Evolutionary conservation across 2,797 vertebrate species (phyloP).

Genomic region (Argentina silus): DNA sequence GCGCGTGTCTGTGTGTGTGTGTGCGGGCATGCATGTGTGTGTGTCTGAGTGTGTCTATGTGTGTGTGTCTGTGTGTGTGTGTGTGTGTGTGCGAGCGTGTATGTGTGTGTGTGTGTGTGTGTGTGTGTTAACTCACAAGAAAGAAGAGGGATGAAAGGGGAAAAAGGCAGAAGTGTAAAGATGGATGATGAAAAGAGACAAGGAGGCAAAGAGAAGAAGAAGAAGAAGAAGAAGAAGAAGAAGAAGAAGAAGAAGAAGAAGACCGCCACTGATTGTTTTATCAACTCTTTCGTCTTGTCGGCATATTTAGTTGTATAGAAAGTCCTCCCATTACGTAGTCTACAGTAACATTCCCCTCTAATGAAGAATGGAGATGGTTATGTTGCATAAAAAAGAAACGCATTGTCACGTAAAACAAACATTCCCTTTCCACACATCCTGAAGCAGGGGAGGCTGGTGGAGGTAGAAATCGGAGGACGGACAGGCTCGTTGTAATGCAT

Average conservation of each 20-base stretch:
- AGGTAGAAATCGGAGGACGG: too few relatives aligned
- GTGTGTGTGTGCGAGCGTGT: too few relatives aligned
- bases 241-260: too few relatives aligned
- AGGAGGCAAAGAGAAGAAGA: background rate
- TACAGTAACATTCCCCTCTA: background rate
- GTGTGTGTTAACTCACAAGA: constrained; percentile 28
- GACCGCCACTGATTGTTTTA: background rate
- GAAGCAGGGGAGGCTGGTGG: constrained; percentile 33
- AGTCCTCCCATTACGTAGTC: background rate
- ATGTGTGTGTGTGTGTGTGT: too few relatives aligned
- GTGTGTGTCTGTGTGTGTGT: too few relatives aligned
- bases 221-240: too few relatives aligned
- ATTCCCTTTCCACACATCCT: constrained; percentile 27
- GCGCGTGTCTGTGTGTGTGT: too few relatives aligned
- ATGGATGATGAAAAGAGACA: constrained; percentile 32
- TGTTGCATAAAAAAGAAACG: constrained; percentile 28
- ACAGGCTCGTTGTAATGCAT: too few relatives aligned
- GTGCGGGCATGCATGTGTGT: too few relatives aligned
- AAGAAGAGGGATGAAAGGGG: constrained; percentile 47
- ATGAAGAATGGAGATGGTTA: constrained; percentile 13
- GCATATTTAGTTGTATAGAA: background rate
- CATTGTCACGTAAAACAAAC: constrained; percentile 30
- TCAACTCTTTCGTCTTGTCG: background rate
- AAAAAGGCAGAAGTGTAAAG: constrained; percentile 14
- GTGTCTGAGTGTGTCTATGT: too few relatives aligned